phyloP scores from a whole-genome alignment of 2,797 vertebrate species.

The Oreortyx pictus region DNA sequence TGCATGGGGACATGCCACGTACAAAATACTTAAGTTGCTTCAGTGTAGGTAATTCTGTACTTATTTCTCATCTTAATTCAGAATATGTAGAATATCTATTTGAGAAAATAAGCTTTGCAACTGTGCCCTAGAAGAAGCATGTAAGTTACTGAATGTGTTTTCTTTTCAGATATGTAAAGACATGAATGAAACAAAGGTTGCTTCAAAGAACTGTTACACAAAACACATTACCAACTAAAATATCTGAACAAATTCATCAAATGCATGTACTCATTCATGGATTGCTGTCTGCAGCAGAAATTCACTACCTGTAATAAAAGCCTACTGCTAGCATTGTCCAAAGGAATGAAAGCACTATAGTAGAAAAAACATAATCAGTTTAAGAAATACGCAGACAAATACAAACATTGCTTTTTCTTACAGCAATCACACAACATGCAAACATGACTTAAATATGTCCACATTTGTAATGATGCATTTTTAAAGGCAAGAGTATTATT shows the following conservation, averaged over 20 bases:
- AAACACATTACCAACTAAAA: not conserved
- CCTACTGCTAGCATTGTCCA: not conserved
- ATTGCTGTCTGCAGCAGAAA: not conserved
- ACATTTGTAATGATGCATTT: not conserved
- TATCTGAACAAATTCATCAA: not conserved
- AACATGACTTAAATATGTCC: not conserved
- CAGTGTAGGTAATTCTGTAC: not conserved
- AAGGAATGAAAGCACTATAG: not conserved
- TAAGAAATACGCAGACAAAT: not conserved
- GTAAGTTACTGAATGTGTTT: not conserved
- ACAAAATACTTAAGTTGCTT: not conserved
- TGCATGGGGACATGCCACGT: not conserved
- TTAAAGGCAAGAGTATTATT: not conserved
- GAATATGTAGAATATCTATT: not conserved
- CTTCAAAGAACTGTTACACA: not conserved
- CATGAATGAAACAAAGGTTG: not conserved
- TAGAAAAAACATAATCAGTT: not conserved
- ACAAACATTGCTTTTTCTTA: not conserved
- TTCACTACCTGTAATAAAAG: not conserved
- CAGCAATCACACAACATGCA: not conserved
- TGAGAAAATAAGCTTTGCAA: not conserved
- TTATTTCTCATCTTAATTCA: not conserved
- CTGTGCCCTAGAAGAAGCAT: not conserved
- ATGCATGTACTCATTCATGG: not conserved
- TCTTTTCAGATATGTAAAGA: not conserved